Evolutionary conservation across 2,797 vertebrate species (phyloP).

Genomic region (Acestrorhynchus altus): DNA sequence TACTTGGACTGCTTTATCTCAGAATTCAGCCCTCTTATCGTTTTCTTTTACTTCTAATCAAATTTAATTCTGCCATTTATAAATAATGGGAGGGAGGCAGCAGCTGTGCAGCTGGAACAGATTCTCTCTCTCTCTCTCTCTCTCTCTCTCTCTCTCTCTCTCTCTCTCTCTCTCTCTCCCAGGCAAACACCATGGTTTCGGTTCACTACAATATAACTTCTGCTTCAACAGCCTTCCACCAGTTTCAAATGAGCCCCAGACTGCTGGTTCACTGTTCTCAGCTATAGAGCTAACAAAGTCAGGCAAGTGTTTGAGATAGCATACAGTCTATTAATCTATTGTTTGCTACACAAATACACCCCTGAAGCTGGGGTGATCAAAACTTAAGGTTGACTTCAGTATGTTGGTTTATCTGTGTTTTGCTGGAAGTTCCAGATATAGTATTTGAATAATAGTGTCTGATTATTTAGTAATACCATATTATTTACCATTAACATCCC

Average conservation of each 20-base stretch:
- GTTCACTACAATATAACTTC: slow-evolving; percentile 25
- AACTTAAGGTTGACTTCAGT: background rate
- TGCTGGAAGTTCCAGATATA: no score
- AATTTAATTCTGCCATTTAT: slow-evolving; percentile 12
- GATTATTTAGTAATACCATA: no score
- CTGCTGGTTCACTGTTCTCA: background rate
- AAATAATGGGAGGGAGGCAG: slow-evolving; percentile 10
- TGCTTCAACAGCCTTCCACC: background rate
- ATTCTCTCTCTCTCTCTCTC: slow-evolving; percentile 59
- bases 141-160: slow-evolving; percentile 53
- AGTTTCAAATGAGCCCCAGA: background rate
- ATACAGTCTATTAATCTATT: background rate
- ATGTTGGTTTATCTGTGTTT: background rate
- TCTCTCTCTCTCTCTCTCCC: slow-evolving; percentile 68
- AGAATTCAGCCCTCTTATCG: background rate
- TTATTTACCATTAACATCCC: no score
- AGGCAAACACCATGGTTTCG: slow-evolving; percentile 67
- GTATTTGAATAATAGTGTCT: no score
- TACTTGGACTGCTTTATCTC: background rate
- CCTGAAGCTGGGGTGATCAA: background rate
- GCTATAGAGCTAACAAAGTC: background rate
- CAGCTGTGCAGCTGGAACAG: slow-evolving; percentile 23
- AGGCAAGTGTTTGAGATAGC: background rate
- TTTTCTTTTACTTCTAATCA: slow-evolving; percentile 13
- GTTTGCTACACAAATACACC: background rate